These are phyloP conservation scores for Pseudomugil gertrudae DNA, from an alignment of 2,797 vertebrate genomes.

Conservation along the genomic window DNA sequence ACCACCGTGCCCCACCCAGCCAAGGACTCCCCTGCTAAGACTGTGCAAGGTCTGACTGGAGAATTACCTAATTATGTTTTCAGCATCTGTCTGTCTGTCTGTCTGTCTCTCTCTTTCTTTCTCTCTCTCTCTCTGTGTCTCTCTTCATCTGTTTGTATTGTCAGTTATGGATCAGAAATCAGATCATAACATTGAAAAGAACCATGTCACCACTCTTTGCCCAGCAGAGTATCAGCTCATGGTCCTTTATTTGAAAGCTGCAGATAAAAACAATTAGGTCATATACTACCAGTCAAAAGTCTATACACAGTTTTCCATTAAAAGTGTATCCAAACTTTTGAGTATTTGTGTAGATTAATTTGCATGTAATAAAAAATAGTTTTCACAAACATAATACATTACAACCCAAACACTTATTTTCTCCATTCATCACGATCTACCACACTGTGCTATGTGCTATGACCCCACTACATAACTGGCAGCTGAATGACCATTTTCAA, in stretches of 20 bases:
- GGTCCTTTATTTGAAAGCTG: background rate
- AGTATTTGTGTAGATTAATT: background rate
- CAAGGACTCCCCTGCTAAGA: constrained; percentile 79
- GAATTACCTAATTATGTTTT: too few species aligned
- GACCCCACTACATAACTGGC: too few species aligned
- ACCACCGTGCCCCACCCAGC: constrained; percentile 60
- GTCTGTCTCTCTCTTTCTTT: too few species aligned
- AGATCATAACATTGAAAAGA: background rate
- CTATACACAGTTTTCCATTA: too few species aligned
- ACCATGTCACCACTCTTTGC: background rate
- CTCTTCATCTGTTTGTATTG: too few species aligned
- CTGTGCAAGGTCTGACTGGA: constrained; percentile 44
- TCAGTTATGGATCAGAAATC: too few species aligned
- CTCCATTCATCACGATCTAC: background rate
- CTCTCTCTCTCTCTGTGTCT: too few species aligned
- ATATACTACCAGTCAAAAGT: too few species aligned
- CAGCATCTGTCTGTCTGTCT: too few species aligned
- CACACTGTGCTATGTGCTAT: too few species aligned
- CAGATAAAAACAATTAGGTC: background rate
- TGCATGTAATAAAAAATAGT: background rate
- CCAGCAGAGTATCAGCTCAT: background rate
- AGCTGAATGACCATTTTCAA: background rate
- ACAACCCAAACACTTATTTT: background rate
- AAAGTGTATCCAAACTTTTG: too few species aligned
- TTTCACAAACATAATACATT: background rate